Evolutionary conservation across 2,797 vertebrate genomes (phyloP), one percentile per base, ranked within the genome.

Genomic region (Pterois miles): DNA sequence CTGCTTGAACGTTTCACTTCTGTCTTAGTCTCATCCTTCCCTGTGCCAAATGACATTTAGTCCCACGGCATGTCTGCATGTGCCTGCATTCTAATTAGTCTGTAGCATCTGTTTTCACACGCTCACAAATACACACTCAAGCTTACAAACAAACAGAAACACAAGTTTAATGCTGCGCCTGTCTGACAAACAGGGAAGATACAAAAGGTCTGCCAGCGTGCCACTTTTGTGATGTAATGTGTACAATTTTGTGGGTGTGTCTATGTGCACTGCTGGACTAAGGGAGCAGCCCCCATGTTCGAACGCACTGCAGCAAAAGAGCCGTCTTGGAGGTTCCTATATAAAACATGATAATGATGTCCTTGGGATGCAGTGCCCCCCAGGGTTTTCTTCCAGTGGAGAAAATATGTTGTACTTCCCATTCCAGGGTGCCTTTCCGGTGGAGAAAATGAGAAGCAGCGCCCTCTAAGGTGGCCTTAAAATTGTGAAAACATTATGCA

Each of bases 71-170:
- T 48, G 54, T 57, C 53, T 63, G 56, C 27, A 60, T 81, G 48
- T 33, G 43, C 23, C 16, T 9, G 11, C 16, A 2, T 50, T 73
- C 43, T 77, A 77, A 68, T 53, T 68, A 69, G 63, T 72, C 74
- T 63, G 63, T 40, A 58, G 22, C 69, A 68, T 71, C 48, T 57
- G 74, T 62, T 50, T 22, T 62, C 67, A 52, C 54, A 71, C 5
- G 62, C 31, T 36, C 50, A 20, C 6, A 67, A 20, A 40, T 4
- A 25, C 56, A 66, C 40, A 10, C 22, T 40, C 33, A 59, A 8
- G 38, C 50, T 38, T 4, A 50, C 53, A 69, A 10, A 52, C 48
- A 46, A 10, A 70, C 23, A 76, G 2, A 13, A 8, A 59, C 18
- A 38, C 22, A 56, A 18, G 33, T 25, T 10, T 14, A 38, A 80